Evolutionary conservation across 2,888 invertebrate genomes (phyloP), one percentile per base, ranked within the genome.

Genomic region (Sisyra nigra): DNA sequence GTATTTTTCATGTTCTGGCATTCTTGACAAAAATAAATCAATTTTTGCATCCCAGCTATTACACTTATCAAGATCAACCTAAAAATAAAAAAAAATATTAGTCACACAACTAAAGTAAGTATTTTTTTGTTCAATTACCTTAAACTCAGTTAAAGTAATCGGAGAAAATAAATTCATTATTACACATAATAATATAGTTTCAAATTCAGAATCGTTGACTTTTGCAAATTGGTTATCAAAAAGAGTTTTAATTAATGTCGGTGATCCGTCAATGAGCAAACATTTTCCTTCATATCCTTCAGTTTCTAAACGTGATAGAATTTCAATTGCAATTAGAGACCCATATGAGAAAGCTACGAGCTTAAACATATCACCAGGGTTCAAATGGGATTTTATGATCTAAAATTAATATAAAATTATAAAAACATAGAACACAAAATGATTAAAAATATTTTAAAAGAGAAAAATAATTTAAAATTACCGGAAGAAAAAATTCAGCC

Each of bases 321-420:
- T 63, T 57, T 91, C 85, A 44, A 92, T 61, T 0, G 81, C 80
- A 15, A 91, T 67, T 17, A 82, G 59, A 0, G 80, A 68, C 36
- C 96, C 96, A 55, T 78, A 93, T 10, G 94, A 96, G 65, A 94
- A 93, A 2, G 85, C 92, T n/a, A 83, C 71, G 1, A 96, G 57
- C 45, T 74, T 72, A 63, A 83, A 91, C 1, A 69, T 67, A 39
- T 72, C 65, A 1, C 66, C 63, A 1, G 69, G 72, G 0, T 68
- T 57, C 9, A 75, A 53, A 8, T 67, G 62, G 33, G 67, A 61
- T 47, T 71, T 65, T 2, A 79, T 61, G 42, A 69, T 59, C 79
- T 81, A 54, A 30, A 65, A 59, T 41, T 50, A 51, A 32, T 3
- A 2, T 59, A 42, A 50, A 50, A 36, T 19, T 10, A 14, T 30